A percentile compares a stretch with the other conserved stretches of the same genome.
Evolutionary conservation across 1,140 invertebrate species (phyloP).

Genomic region (Drosophila funebris): DNA sequence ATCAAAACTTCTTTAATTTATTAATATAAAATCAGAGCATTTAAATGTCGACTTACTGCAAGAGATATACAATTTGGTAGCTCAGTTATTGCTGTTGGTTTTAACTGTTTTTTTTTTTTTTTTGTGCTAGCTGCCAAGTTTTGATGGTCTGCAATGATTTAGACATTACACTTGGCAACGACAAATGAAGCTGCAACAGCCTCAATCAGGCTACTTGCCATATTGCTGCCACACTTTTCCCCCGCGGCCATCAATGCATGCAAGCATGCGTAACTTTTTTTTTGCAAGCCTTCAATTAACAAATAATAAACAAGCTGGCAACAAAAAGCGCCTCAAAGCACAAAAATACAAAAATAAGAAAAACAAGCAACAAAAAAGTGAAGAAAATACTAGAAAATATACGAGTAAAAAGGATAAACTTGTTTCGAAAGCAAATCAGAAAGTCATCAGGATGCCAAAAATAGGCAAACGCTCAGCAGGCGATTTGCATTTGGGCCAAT

Average conservation of each 20-base stretch:
- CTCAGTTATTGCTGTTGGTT: constrained; percentile 30
- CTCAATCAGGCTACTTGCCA: constrained; percentile 35
- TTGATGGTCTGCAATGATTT: constrained; percentile 51
- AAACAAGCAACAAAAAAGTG: constrained; percentile 8
- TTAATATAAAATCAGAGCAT: too few relatives aligned
- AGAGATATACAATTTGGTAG: neutral
- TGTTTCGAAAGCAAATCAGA: constrained; percentile 77
- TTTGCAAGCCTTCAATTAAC: constrained; percentile 78
- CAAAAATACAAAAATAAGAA: neutral
- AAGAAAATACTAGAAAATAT: too few relatives aligned
- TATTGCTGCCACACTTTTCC: neutral
- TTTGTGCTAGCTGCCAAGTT: constrained; percentile 21
- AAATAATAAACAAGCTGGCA: constrained; percentile 77
- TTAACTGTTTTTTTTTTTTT: too few relatives aligned
- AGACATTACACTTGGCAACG: constrained; percentile 50
- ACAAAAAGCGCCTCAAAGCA: constrained; percentile 60
- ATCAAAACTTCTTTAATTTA: too few relatives aligned
- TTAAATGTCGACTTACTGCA: neutral
- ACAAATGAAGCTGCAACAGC: constrained; percentile 29
- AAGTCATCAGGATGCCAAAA: constrained; percentile 69
- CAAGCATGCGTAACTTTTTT: constrained; percentile 58
- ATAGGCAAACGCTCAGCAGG: constrained; percentile 38
- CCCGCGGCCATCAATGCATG: neutral
- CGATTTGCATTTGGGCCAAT: constrained; percentile 68
- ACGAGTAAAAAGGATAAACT: constrained; percentile 46